These are phyloP conservation scores for Platanista minor DNA, from an alignment of 2,113 vertebrate species.

Conservation along the genomic window DNA sequence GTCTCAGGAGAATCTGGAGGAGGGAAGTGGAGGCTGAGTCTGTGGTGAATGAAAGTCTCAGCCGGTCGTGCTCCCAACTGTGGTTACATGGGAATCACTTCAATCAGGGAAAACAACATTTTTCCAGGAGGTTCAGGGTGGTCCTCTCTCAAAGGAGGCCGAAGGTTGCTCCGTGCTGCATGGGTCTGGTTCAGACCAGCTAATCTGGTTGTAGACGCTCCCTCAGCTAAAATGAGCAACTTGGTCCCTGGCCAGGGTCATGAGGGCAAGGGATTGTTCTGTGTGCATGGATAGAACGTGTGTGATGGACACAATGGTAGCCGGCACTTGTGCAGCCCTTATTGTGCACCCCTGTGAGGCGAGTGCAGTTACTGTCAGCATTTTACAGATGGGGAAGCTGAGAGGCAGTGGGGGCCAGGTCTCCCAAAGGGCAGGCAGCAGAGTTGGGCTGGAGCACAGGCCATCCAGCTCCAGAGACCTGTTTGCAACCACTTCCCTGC, in stretches of 20 bases:
- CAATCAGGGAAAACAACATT: neutral
- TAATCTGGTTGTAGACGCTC: fast-evolving
- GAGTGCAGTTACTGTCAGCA: neutral
- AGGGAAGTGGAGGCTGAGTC: neutral
- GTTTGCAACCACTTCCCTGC: too few relatives aligned
- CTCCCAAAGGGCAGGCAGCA: neutral
- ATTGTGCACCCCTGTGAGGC: fast-evolving
- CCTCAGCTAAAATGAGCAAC: neutral
- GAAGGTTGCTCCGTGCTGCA: neutral
- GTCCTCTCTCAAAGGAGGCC: neutral
- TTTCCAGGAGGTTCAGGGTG: neutral
- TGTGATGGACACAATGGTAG: fast-evolving
- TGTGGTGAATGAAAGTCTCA: neutral
- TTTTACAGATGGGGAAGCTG: neutral
- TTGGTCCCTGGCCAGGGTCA: neutral
- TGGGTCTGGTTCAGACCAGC: neutral
- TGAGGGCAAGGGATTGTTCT: fast-evolving
- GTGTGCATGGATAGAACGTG: fast-evolving
- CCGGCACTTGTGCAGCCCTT: neutral
- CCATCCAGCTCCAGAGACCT: neutral
- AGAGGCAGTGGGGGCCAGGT: neutral
- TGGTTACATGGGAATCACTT: neutral
- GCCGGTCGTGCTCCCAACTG: neutral
- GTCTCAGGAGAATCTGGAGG: neutral
- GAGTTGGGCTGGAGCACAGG: neutral